phyloP scores from a whole-genome alignment of 2,113 vertebrate genomes.

The Nesogale talazaci region DNA sequence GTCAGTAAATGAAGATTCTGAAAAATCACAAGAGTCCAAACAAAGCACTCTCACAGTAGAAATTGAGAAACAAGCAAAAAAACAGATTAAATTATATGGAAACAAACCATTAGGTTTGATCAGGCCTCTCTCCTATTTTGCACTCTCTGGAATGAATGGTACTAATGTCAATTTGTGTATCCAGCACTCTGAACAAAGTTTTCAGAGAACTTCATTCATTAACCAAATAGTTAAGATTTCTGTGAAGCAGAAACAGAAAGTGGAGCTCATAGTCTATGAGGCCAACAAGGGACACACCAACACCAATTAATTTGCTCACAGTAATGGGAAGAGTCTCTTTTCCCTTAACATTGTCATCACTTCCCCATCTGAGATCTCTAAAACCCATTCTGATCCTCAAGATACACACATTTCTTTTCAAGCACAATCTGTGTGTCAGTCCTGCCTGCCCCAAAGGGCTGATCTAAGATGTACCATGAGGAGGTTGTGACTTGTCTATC shows the following conservation, averaged over 20 bases:
- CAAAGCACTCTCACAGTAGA: conserved; percentile 1
- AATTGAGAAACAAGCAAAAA: not conserved
- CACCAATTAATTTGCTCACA: not conserved
- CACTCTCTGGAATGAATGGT: not conserved
- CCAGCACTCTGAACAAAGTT: not conserved
- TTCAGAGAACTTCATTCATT: not conserved
- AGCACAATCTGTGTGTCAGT: not conserved
- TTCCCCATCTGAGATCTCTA: not conserved
- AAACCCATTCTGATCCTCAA: not conserved
- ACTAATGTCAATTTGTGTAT: not conserved
- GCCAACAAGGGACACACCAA: not conserved
- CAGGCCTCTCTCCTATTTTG: not conserved
- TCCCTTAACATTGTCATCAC: not conserved
- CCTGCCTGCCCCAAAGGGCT: too few relatives aligned
- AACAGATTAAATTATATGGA: conserved; percentile 11
- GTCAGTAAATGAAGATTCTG: conserved; percentile 24
- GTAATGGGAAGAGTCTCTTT: not conserved
- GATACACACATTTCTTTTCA: conserved; percentile 12
- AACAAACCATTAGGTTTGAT: not conserved
- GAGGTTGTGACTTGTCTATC: not conserved
- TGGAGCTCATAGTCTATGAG: not conserved
- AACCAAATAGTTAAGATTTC: not conserved
- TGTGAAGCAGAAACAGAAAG: not conserved
- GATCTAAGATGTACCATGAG: too few relatives aligned
- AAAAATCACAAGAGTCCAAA: not conserved